Conservation (phyloP, 2,797 vertebrate genomes). For the Phataginus tricuspis region DNA sequence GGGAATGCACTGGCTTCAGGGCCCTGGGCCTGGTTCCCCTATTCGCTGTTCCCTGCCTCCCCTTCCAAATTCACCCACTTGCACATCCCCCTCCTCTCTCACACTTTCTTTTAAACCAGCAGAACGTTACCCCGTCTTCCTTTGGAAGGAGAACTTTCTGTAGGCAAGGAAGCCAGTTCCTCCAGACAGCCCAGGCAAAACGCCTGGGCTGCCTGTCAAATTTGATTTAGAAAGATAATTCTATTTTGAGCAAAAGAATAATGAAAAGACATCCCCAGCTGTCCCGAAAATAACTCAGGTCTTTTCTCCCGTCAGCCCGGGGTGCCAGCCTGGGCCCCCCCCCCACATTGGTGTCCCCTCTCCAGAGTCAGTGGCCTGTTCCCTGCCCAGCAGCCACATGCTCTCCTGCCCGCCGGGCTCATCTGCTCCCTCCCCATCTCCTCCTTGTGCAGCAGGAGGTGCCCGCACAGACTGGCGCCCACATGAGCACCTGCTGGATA, state of each 20-base stretch:
- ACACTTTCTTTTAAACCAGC: not conserved
- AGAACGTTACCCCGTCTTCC: conserved; percentile 37
- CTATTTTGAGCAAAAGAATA: conserved; percentile 70
- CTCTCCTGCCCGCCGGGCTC: not conserved
- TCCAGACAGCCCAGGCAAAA: conserved; percentile 52
- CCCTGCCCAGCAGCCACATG: rapidly evolving
- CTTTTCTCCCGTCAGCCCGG: not conserved
- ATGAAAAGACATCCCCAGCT: conserved; percentile 63
- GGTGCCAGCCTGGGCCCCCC: not conserved
- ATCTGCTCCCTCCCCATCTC: not conserved
- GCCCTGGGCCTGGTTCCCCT: not conserved
- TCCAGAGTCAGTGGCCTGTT: not conserved
- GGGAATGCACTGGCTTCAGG: not conserved
- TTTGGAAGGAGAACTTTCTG: not conserved
- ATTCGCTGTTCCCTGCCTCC: not conserved
- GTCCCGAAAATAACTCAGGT: conserved; percentile 63
- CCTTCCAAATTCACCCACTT: not conserved
- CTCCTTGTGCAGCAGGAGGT: not conserved
- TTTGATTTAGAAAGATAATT: conserved; percentile 40
- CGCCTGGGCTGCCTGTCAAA: conserved; percentile 44
- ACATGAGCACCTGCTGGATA: rapidly evolving
- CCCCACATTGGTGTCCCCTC: not conserved
- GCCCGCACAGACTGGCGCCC: not conserved
- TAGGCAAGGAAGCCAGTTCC: conserved; percentile 61
- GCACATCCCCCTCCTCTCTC: not conserved